Percentiles rank a stretch among this genome's conserved stretches.
Evolutionary conservation across 2,888 invertebrate species (phyloP).

Genomic region (Trilocha varians): DNA sequence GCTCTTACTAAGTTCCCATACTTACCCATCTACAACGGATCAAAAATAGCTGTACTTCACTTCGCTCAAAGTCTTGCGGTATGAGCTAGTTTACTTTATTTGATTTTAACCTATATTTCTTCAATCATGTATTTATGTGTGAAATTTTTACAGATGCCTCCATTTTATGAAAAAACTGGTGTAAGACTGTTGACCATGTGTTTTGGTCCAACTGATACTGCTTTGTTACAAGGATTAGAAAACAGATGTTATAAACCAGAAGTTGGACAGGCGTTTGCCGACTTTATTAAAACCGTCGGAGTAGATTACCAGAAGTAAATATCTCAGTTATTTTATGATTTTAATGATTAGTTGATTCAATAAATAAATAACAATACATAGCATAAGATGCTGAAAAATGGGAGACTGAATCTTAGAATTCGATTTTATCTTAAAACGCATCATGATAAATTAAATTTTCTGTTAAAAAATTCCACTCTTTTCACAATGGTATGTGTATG

Average conservation of each 20-base stretch:
- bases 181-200: constrained; percentile 30
- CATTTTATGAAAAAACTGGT: constrained; percentile 24
- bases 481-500: too few species aligned
- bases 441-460: too few species aligned
- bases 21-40: constrained; percentile 29
- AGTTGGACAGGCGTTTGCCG: constrained; percentile 9
- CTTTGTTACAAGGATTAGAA: constrained; percentile 23
- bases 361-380: too few species aligned
- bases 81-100: constrained; percentile 13
- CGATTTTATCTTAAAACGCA: too few species aligned
- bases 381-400: too few species aligned
- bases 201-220: constrained; percentile 32
- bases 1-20: constrained; percentile 17
- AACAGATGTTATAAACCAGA: constrained; percentile 15
- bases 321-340: too few species aligned
- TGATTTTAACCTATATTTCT: too few species aligned
- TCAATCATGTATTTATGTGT: too few species aligned
- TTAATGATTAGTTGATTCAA: too few species aligned
- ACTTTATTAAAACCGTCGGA: background rate
- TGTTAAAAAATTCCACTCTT: too few species aligned
- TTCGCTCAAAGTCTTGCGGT: constrained; percentile 32
- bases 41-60: constrained; percentile 31
- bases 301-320: constrained; percentile 19
- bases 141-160: constrained; percentile 23
- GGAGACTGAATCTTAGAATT: too few species aligned